Conservation (phyloP, 2,113 vertebrate species). For the Donacobius atricapilla region DNA sequence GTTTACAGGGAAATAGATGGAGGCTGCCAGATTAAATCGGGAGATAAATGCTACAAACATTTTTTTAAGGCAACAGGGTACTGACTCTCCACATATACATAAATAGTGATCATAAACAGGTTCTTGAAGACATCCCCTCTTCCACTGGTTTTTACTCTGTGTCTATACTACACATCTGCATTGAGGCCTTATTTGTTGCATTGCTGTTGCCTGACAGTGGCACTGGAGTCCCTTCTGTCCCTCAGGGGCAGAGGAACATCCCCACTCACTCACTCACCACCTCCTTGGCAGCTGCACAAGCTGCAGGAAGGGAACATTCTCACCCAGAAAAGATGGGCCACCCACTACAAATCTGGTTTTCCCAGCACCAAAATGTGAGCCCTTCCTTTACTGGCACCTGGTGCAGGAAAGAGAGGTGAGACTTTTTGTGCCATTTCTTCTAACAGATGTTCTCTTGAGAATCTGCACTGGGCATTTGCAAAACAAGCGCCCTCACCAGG, state of each 20-base stretch:
- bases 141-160: background rate
- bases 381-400: background rate
- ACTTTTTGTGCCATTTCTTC: background rate
- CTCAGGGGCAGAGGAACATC: background rate
- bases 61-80: background rate
- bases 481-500: background rate
- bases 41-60: constrained; percentile 40
- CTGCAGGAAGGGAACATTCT: background rate
- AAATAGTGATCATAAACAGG: background rate
- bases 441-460: background rate
- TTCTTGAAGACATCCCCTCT: background rate
- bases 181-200: background rate
- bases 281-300: background rate
- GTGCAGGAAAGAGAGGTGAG: background rate
- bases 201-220: background rate
- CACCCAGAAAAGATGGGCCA: background rate
- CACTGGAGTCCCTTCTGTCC: background rate
- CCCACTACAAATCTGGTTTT: background rate
- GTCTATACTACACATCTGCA: background rate
- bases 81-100: background rate
- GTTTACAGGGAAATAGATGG: constrained; percentile 47
- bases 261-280: fast-evolving
- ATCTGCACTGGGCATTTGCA: background rate
- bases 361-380: background rate
- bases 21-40: constrained; percentile 29